These are phyloP conservation scores for Onychomys torridus DNA, from an alignment of 2,797 vertebrate genomes.

Conservation along the genomic window DNA sequence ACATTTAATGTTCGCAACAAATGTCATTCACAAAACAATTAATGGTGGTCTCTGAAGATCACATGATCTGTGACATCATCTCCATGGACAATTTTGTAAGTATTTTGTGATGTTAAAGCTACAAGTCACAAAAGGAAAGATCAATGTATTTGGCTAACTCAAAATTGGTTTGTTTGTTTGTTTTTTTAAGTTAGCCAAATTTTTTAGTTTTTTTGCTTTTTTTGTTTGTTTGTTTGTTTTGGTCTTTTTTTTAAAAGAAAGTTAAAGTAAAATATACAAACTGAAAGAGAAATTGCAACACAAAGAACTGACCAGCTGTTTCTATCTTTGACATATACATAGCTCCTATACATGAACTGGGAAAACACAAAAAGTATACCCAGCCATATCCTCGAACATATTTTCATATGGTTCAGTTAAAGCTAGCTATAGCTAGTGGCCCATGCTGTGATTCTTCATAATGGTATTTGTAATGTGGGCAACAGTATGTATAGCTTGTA, in stretches of 20 bases:
- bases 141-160: neutral
- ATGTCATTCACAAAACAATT: neutral
- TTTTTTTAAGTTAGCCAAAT: too few relatives aligned
- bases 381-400: neutral
- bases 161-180: neutral
- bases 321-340: neutral
- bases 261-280: neutral
- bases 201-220: too few relatives aligned
- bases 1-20: neutral
- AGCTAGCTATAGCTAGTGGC: neutral
- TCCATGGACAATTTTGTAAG: neutral
- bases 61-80: neutral
- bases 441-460: neutral
- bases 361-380: neutral
- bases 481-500: neutral
- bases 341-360: neutral
- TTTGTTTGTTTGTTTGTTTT: too few relatives aligned
- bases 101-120: neutral
- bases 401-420: neutral
- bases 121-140: neutral
- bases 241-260: too few relatives aligned
- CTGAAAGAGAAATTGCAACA: conserved; percentile 25
- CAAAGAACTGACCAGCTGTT: neutral
- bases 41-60: neutral
- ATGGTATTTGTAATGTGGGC: neutral